Evolutionary conservation across 2,113 vertebrate species (phyloP).

Genomic region (Phylloscopus trochilus): DNA sequence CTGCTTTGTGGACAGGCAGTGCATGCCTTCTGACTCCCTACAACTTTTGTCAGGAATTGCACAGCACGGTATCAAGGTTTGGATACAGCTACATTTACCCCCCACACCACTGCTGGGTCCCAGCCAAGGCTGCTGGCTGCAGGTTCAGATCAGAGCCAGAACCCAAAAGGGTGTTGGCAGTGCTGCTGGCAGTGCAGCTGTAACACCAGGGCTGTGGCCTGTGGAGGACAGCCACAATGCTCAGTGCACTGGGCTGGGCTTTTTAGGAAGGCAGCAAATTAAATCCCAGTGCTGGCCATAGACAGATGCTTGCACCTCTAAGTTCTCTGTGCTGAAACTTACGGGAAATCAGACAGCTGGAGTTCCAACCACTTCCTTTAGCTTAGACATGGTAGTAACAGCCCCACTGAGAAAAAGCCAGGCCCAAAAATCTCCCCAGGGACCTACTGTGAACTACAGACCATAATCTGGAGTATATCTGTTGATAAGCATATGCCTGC

Average conservation of each 20-base stretch:
- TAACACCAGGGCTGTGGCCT: background rate
- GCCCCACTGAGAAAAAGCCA: background rate
- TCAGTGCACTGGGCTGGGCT: background rate
- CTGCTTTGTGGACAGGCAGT: background rate
- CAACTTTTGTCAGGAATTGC: background rate
- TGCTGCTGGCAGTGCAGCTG: background rate
- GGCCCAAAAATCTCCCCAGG: background rate
- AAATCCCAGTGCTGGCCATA: background rate
- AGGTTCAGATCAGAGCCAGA: background rate
- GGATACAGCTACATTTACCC: background rate
- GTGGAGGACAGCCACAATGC: background rate
- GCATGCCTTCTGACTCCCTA: accelerated
- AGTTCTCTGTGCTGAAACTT: background rate
- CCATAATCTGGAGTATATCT: background rate
- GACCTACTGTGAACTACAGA: background rate
- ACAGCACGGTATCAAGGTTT: background rate
- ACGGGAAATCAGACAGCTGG: background rate
- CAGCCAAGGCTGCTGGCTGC: background rate
- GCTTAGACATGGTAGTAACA: background rate
- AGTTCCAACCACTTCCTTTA: background rate
- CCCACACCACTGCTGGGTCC: background rate
- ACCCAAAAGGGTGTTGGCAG: background rate
- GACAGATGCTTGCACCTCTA: background rate
- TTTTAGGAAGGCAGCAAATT: background rate
- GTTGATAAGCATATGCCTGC: background rate